These are phyloP conservation scores for Sula dactylatra DNA, from an alignment of 2,113 vertebrate species.

Conservation along the genomic window DNA sequence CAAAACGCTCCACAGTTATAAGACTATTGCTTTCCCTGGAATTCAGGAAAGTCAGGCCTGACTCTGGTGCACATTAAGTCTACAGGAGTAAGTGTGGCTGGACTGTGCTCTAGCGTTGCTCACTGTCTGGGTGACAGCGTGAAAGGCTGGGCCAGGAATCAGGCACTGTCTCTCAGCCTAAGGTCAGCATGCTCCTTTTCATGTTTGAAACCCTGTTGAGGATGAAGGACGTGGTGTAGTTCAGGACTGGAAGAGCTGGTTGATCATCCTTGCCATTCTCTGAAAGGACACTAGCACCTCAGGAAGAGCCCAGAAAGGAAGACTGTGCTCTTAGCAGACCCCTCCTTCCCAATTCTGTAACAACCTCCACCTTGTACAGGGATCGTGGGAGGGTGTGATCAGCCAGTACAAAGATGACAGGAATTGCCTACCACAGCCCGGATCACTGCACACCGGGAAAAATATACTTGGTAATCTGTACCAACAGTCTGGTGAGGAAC, in stretches of 20 bases:
- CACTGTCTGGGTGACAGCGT: background rate
- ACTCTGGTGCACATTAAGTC: background rate
- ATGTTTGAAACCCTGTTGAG: background rate
- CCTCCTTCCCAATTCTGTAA: background rate
- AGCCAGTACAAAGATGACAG: background rate
- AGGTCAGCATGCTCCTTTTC: background rate
- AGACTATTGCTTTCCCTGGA: background rate
- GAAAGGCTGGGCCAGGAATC: background rate
- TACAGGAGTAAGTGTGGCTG: background rate
- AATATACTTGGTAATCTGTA: background rate
- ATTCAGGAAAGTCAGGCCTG: background rate
- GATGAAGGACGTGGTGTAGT: background rate
- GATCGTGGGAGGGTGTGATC: background rate
- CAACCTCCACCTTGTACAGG: background rate
- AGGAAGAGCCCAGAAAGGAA: background rate
- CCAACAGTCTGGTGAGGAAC: background rate
- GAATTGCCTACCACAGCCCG: background rate
- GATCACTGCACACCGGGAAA: background rate
- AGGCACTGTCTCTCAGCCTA: background rate
- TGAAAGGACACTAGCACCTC: background rate
- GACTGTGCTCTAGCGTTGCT: background rate
- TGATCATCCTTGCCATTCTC: background rate
- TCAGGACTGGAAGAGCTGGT: background rate
- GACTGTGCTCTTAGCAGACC: background rate
- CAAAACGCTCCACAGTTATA: background rate